Evolutionary conservation across 2,888 invertebrate genomes (phyloP).

Genomic region (Labia minor): DNA sequence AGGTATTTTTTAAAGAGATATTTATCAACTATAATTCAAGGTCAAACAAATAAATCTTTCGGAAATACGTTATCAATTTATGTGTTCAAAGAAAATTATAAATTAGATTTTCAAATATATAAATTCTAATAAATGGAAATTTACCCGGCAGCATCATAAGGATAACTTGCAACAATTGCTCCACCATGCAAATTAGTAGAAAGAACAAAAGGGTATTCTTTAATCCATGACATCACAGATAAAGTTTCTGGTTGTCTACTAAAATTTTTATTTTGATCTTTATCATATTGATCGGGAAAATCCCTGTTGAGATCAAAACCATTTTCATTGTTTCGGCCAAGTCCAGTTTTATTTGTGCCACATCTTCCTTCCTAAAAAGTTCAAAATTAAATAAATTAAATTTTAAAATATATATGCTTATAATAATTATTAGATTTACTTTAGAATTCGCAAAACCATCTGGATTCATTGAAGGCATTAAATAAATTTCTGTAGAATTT

Average conservation of each 20-base stretch:
- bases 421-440: conserved; percentile 40
- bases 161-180: conserved; percentile 94
- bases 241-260: conserved; percentile 86
- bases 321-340: conserved; percentile 73
- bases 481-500: conserved; percentile 78
- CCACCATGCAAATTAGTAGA: conserved; percentile 95
- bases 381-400: conserved; percentile 21
- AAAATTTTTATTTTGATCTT: conserved; percentile 46
- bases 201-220: conserved; percentile 75
- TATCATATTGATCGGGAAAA: conserved; percentile 91
- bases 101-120: too few relatives aligned
- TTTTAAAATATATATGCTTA: neutral
- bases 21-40: too few relatives aligned
- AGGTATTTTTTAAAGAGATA: too few relatives aligned
- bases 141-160: conserved; percentile 79
- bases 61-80: too few relatives aligned
- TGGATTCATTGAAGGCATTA: conserved; percentile 97
- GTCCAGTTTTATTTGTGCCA: conserved; percentile 51
- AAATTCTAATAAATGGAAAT: conserved; percentile 26
- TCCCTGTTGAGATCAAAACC: conserved; percentile 78
- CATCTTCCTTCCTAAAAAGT: conserved; percentile 70
- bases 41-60: too few relatives aligned
- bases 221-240: conserved; percentile 82
- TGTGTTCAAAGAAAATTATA: too few relatives aligned
- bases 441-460: conserved; percentile 82